Percentiles rank a stretch among this genome's conserved stretches.
These are phyloP conservation scores for Vanacampus margaritifer DNA, from an alignment of 2,113 vertebrate species.

Conservation along the genomic window DNA sequence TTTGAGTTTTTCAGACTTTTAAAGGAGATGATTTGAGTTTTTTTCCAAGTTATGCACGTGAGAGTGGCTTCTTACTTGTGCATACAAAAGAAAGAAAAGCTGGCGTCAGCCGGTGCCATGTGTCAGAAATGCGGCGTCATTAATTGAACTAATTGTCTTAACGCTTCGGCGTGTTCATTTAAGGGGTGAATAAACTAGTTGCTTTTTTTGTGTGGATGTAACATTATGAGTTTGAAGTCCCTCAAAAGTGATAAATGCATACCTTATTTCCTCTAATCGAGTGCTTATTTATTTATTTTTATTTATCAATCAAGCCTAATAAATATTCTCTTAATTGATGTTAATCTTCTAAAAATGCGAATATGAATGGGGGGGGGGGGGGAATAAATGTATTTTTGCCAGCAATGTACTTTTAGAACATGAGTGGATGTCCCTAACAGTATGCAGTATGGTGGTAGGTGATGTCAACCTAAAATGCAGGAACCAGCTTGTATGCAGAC, in stretches of 20 bases:
- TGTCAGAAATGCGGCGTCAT: neutral
- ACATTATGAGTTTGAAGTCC: neutral
- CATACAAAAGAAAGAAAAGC: neutral
- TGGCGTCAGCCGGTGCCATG: neutral
- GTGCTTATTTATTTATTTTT: too few relatives aligned
- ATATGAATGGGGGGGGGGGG: neutral
- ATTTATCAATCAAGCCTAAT: neutral
- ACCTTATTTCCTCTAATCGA: neutral
- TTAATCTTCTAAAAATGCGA: neutral
- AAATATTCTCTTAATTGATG: neutral
- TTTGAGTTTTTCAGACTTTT: neutral
- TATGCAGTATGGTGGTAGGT: slow-evolving; percentile 20
- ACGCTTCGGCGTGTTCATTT: too few relatives aligned
- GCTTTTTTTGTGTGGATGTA: neutral
- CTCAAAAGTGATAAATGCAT: neutral
- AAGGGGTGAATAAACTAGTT: neutral
- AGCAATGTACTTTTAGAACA: slow-evolving; percentile 29
- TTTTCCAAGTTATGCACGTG: neutral
- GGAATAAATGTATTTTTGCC: neutral
- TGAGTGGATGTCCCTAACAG: slow-evolving; percentile 21
- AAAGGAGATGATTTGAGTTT: slow-evolving; percentile 3
- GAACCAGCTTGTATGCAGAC: slow-evolving; percentile 51
- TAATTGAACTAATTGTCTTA: neutral
- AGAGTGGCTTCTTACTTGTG: neutral
- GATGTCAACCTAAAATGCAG: slow-evolving; percentile 54